Evolutionary conservation across 1,140 invertebrate genomes (phyloP).

Genomic region (Melipona quadrifasciata): DNA sequence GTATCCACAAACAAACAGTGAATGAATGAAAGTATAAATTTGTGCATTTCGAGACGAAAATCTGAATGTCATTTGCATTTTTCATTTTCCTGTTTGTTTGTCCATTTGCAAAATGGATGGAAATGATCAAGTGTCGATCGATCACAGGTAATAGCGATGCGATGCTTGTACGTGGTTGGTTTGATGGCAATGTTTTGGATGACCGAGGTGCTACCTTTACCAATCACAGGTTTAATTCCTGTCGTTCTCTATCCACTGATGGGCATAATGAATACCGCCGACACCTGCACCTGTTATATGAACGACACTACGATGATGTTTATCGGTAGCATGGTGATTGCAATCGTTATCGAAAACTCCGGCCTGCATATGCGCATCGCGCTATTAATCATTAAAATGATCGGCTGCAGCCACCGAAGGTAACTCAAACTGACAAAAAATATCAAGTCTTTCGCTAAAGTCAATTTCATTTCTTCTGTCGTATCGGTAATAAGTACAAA

Average conservation of each 20-base stretch:
- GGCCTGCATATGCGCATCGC: conserved; percentile 86
- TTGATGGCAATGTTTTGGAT: conserved; percentile 87
- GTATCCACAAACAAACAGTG: no score
- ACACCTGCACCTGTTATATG: conserved; percentile 83
- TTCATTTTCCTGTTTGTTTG: background rate
- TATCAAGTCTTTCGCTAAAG: background rate
- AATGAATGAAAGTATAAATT: no score
- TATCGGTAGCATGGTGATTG: conserved; percentile 83
- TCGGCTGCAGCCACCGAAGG: conserved; percentile 83
- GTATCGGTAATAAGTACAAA: no score
- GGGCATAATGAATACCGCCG: conserved; percentile 82
- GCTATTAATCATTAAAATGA: conserved; percentile 83
- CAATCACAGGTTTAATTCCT: conserved; percentile 85
- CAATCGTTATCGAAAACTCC: conserved; percentile 85
- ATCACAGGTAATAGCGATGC: conserved; percentile 69
- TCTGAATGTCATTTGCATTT: no score
- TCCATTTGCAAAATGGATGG: background rate
- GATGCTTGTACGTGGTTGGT: conserved; percentile 83
- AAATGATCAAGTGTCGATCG: background rate
- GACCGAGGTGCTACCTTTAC: conserved; percentile 85
- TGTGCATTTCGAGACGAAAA: no score
- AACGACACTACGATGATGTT: conserved; percentile 87
- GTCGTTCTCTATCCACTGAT: conserved; percentile 85
- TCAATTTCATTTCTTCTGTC: background rate
- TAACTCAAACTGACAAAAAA: conserved; percentile 30